A percentile compares a stretch with the other conserved stretches of the same genome.
Conservation (phyloP, 2,888 invertebrate genomes). For the Cylindroiulus punctatus region DNA sequence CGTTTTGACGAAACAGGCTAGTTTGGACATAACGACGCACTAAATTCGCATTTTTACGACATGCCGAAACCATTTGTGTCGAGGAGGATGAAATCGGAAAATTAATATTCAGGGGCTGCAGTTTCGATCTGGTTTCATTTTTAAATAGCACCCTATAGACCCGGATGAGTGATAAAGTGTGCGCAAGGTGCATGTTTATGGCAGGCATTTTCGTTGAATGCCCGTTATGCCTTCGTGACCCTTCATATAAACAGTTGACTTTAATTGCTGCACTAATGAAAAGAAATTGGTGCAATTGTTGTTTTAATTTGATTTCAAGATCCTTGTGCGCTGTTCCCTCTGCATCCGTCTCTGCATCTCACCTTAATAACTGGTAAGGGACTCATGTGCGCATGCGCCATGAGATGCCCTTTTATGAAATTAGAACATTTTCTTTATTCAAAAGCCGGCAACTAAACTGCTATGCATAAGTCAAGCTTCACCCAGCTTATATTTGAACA, state of each 20-base stretch:
- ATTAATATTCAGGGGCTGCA: not conserved
- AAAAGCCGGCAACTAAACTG: too few species aligned
- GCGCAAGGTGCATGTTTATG: not conserved
- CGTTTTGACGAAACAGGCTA: not conserved
- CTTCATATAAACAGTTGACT: not conserved
- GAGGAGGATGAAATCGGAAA: not conserved
- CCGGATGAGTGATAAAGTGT: not conserved
- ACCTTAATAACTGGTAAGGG: not conserved
- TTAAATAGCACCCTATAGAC: not conserved
- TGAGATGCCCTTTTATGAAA: not conserved
- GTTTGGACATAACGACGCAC: not conserved
- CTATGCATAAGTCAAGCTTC: too few species aligned
- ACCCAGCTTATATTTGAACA: too few species aligned
- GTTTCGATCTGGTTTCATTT: not conserved
- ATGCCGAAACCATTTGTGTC: not conserved
- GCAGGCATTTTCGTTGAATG: not conserved
- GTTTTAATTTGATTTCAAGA: not conserved
- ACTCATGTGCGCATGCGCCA: not conserved
- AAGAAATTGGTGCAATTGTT: constrained; percentile 1
- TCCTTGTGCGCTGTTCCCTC: not conserved
- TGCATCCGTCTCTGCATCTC: not conserved
- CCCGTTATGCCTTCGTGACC: not conserved
- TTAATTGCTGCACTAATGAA: constrained; percentile 1
- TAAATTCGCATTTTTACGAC: not conserved
- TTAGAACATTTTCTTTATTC: not conserved